Evolutionary conservation across 2,888 invertebrate genomes (phyloP), one percentile per base, ranked within the genome.

Genomic region (Pseudanteris insignis): DNA sequence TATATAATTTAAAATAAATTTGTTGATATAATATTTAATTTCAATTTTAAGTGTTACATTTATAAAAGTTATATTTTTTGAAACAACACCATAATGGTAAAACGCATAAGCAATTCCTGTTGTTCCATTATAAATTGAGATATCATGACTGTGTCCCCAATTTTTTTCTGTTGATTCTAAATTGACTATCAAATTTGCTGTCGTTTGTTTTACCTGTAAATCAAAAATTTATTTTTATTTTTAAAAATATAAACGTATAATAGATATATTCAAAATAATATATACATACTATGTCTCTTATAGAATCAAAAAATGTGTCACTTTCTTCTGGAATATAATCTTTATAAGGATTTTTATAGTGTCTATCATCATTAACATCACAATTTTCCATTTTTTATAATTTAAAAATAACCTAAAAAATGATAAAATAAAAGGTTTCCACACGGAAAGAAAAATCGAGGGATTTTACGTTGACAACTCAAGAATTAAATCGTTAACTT

Each of bases 61-160:
- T 5, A 74, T 65, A 46, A 77, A 77, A 26, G 41, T 54, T 12
- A 68, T 64, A 33, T 77, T 67, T 2, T 72, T 62, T 12, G 68
- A 71, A 54, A 64, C 69, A 38, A 71, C 73, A 26, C 81, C 81
- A 66, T 81, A 77, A 64, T 84, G 83, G 46, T 88, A 82, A 73
- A 87, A 87, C 63, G 87, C 82, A 26, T 89, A 79, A 24, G 89
- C 88, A 57, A 90, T 81, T 24, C 92, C 92, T 63, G 88, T 79
- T 47, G 85, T 86, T 24, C 92, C 92, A 5, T 91, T 91, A 69
- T 92, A 92, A 0, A 92, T 83, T 2, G 89, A 86, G 67, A 82
- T 83, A 81, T 91, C 89, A 24, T 74, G 55, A 6, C 51, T 38
- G 14, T 61, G 38, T 8, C 63, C 78, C 70, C 84, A 81, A 61